A percentile compares a stretch with the other conserved stretches of the same genome.
phyloP scores from a whole-genome alignment of 2,888 invertebrate species.

The Heliconius cydno region DNA sequence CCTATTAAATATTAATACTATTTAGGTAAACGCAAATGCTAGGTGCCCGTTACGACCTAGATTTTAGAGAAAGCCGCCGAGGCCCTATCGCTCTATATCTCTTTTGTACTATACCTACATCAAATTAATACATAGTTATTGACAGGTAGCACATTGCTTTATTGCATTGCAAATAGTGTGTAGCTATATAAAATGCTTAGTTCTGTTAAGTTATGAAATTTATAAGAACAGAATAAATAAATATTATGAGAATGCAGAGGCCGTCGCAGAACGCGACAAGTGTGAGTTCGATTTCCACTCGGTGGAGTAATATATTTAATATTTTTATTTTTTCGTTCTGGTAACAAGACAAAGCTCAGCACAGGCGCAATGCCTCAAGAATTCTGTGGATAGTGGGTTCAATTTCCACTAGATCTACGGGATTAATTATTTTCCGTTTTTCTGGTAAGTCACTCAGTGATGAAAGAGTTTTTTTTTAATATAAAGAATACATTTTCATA shows the following conservation, averaged over 20 bases:
- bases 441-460: too few relatives aligned
- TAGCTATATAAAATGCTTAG: background rate
- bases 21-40: constrained; percentile 28
- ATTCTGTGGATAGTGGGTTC: too few relatives aligned
- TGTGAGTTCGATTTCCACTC: background rate
- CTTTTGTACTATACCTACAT: background rate
- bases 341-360: background rate
- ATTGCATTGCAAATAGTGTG: background rate
- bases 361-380: background rate
- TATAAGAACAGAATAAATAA: background rate
- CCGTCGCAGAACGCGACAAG: too few relatives aligned
- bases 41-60: constrained; percentile 43
- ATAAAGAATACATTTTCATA: too few relatives aligned
- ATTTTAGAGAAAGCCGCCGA: constrained; percentile 42
- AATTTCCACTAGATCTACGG: too few relatives aligned
- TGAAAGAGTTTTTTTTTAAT: too few relatives aligned
- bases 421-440: too few relatives aligned
- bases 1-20: background rate
- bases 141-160: background rate
- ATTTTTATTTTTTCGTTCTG: background rate
- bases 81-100: constrained; percentile 39
- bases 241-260: background rate
- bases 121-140: constrained; percentile 3
- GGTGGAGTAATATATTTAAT: background rate
- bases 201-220: background rate